Percentiles rank a stretch among this genome's conserved stretches.
These are phyloP conservation scores for Drosophila testacea DNA, from an alignment of 2,888 invertebrate species.

Conservation along the genomic window DNA sequence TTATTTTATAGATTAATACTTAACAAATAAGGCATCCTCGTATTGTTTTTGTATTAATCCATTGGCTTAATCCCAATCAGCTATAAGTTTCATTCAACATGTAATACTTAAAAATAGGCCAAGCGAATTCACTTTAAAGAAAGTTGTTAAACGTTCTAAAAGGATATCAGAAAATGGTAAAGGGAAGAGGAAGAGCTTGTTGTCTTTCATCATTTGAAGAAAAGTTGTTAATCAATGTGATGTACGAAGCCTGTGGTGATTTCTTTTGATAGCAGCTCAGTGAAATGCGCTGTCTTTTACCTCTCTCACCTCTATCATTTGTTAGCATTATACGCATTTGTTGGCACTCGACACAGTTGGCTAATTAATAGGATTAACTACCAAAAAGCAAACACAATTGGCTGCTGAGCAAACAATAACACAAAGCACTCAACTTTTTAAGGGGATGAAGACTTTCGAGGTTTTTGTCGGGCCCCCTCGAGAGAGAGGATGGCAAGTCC, in stretches of 20 bases:
- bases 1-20: too few relatives aligned
- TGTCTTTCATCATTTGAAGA: constrained; percentile 25
- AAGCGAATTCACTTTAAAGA: background rate
- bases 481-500: constrained; percentile 36
- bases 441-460: constrained; percentile 10
- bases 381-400: constrained; percentile 78
- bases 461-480: constrained; percentile 38
- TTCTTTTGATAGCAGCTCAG: constrained; percentile 26
- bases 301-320: constrained; percentile 15
- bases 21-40: too few relatives aligned
- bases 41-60: too few relatives aligned
- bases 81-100: background rate
- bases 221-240: constrained; percentile 53
- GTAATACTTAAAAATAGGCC: background rate
- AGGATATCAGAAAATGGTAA: background rate
- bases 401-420: constrained; percentile 73
- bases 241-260: constrained; percentile 33
- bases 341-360: constrained; percentile 59
- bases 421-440: constrained; percentile 67
- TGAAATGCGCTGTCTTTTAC: background rate
- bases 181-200: background rate
- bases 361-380: constrained; percentile 79
- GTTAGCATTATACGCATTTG: constrained; percentile 35
- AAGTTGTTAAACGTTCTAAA: background rate
- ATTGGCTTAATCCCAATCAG: background rate